phyloP scores from a whole-genome alignment of 2,113 vertebrate species.

The Anas platyrhynchos region DNA sequence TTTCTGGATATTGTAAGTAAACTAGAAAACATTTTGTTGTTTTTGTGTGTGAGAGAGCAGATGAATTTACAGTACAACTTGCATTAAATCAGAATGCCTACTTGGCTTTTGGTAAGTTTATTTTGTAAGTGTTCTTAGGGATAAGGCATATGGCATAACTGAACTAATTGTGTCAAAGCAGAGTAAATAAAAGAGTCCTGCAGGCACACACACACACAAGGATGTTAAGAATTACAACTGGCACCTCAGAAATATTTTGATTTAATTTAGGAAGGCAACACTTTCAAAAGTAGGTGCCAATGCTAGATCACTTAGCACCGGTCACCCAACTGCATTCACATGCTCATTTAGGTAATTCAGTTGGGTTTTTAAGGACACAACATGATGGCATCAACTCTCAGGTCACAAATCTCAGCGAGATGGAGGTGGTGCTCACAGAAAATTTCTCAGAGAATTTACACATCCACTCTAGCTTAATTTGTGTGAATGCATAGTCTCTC shows the following conservation, averaged over 20 bases:
- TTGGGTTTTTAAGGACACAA: neutral
- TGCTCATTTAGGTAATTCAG: neutral
- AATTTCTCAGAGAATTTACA: neutral
- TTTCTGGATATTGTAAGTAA: neutral
- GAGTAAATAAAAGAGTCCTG: neutral
- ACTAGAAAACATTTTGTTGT: neutral
- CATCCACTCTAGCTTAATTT: neutral
- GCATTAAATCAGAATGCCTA: neutral
- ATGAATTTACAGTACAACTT: neutral
- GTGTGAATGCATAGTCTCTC: fast-evolving
- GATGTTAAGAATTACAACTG: neutral
- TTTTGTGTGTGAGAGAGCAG: neutral
- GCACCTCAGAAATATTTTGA: neutral
- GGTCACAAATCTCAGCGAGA: neutral
- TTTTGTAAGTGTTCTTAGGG: neutral
- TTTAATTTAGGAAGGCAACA: neutral
- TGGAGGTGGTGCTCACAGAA: neutral
- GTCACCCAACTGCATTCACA: neutral
- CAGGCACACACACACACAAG: neutral
- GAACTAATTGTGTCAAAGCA: neutral
- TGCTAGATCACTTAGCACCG: neutral
- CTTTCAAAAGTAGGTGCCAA: neutral
- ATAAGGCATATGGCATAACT: neutral
- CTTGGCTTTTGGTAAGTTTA: neutral
- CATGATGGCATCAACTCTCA: neutral